Base-by-base conservation (phyloP, 2,888 invertebrate genomes). In the Drosophila phalerata region DNA sequence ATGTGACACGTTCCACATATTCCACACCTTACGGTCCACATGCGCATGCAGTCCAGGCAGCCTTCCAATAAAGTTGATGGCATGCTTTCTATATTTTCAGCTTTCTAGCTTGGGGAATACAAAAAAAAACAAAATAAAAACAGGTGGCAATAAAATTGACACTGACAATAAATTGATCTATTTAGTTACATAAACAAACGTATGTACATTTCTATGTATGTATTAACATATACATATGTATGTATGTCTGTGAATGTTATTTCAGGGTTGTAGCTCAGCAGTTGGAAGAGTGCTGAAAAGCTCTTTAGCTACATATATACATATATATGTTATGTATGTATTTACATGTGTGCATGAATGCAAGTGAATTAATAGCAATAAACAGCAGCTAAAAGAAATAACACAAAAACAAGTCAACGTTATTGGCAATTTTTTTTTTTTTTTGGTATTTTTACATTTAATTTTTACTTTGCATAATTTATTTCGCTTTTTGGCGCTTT, bases 391-490 rank as follows among this genome's bases (percentile, higher is more conserved):
- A n/a, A 13, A 38, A 45, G 19, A 32, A 55, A 55, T 43, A 61
- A 42, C 37, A 62, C 19, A 34, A 69, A 72, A 69, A 43, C 53
- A 57, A 60, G 43, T 69, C 74, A 77, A 85, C 65, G 49, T 68
- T 84, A 83, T 73, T 77, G 77, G 80, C 48, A 51, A 60, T 56
- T 63, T 45, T 61, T 52, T 51, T 57, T 4, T 22, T 22, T 22
- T 22, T 22, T 63, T 52, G 42, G 52, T 48, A 22, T 47, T 70
- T 61, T 40, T 60, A 58, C 28, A 72, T 72, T 82, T 69, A 60
- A 75, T 76, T 69, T 73, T 64, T 60, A 61, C 52, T 78, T 80
- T 68, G 77, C 73, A 83, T 81, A 83, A 85, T 76, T 76, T 81
- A 85, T 81, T 77, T 81, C 25, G 62, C 43, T 52, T 71, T 81